A percentile compares a stretch with the other conserved stretches of the same genome.
phyloP scores from a whole-genome alignment of 2,797 vertebrate species.

The Crenuchus spilurus region DNA sequence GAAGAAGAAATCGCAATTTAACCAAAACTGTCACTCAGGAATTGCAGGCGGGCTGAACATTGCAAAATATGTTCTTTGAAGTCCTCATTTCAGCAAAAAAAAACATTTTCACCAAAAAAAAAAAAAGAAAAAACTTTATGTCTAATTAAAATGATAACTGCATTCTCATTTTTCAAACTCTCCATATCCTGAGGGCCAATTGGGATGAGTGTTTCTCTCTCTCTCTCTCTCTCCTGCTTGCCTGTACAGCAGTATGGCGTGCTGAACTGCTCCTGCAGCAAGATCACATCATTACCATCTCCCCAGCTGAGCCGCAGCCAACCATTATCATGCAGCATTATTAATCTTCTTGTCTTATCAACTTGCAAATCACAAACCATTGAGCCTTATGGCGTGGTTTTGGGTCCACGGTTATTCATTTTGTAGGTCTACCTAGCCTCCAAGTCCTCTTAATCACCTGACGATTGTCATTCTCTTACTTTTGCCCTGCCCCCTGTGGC shows the following conservation, averaged over 20 bases:
- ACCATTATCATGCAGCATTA: conserved; percentile 99
- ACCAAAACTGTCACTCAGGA: conserved; percentile 94
- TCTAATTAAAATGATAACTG: conserved; percentile 99
- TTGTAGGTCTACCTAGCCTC: conserved; percentile 99
- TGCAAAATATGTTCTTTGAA: conserved; percentile 98
- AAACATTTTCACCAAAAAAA: conserved; percentile 57
- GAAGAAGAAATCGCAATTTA: conserved; percentile 83
- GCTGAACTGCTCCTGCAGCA: conserved; percentile 98
- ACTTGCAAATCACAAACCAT: conserved; percentile 99
- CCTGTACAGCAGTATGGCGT: conserved; percentile 87
- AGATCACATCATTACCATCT: conserved; percentile 99
- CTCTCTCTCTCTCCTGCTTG: conserved; percentile 67
- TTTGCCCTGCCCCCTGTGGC: conserved; percentile 87
- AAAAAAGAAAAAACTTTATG: conserved; percentile 96
- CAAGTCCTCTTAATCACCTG: conserved; percentile 98
- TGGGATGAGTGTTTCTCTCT: conserved; percentile 91
- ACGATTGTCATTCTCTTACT: conserved; percentile 95
- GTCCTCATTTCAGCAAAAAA: conserved; percentile 97
- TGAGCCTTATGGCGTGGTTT: conserved; percentile 99
- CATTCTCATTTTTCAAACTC: conserved; percentile 99
- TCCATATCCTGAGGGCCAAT: conserved; percentile 99
- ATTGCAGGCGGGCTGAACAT: conserved; percentile 84
- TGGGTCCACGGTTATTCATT: conserved; percentile 99
- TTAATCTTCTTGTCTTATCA: conserved; percentile 99
- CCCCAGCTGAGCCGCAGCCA: conserved; percentile 98